Base-by-base conservation (phyloP, 2,888 invertebrate genomes). In the Tricholauxania praeusta region DNA sequence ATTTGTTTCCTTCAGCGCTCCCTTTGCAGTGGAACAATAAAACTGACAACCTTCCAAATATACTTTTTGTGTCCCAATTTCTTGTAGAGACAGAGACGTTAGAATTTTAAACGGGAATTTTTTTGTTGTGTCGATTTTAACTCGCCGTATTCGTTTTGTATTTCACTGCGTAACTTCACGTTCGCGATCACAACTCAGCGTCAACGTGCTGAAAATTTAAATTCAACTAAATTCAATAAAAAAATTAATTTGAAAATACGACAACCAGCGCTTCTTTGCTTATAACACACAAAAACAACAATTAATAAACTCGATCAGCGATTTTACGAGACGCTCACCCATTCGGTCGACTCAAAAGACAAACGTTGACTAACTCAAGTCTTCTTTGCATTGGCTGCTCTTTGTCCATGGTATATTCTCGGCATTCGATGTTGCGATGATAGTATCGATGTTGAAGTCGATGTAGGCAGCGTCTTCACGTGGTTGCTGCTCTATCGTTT, bases 361-460 rank as follows among this genome's bases (percentile, higher is more conserved):
- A 76, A 75, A 76, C 77, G 74, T 73, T 77, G 77, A 79, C 79
- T 79, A 76, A 68, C 52, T 75, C 72, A 69, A 57, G 47, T 69
- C 39, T 39, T 39, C 39, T 10, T 10, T 39, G 10, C 10, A 39
- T 10, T 39, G 39, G 10, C 8, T 53, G 53, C n/a, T 17, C 39
- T 39, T 39, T 39, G 39, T 39, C 39, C 39, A 39, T 39, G 39
- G 39, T 39, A 39, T 39, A 39, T 39, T 39, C 39, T 39, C 39
- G 10, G 7, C 39, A 7, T 39, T 10, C 39, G 39, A 39, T 39
- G 39, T 39, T 39, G 10, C 39, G 39, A 39, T 39, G 39, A 39
- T 8, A 10, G 39, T 39, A 39, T 39, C 39, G 39, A 39, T 39
- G 39, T 39, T 10, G 5, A 59, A 39, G 70, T 39, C 53, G 55